Percentiles rank a stretch among this genome's conserved stretches.
These are phyloP conservation scores for Lycocerus yunnanus DNA, from an alignment of 2,888 invertebrate species.

Conservation along the genomic window DNA sequence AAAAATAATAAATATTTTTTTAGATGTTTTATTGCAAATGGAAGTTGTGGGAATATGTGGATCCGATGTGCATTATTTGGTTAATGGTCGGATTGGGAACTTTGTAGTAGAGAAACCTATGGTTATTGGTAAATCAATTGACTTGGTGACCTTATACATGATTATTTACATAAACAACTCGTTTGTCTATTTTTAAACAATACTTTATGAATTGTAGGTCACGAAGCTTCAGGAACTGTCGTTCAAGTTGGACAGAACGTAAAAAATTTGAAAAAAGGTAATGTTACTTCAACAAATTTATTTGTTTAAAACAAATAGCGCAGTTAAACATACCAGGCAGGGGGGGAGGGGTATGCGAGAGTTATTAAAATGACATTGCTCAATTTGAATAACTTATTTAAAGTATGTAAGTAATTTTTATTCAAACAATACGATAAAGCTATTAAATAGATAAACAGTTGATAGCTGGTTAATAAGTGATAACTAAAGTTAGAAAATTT, in stretches of 20 bases:
- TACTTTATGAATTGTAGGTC: slow-evolving; percentile 76
- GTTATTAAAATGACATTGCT: not conserved
- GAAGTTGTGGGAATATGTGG: slow-evolving; percentile 91
- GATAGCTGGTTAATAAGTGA: not conserved
- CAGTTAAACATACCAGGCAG: no score
- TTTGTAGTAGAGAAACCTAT: slow-evolving; percentile 83
- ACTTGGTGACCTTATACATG: no score
- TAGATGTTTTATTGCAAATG: slow-evolving; percentile 83
- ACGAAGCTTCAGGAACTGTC: slow-evolving; percentile 86
- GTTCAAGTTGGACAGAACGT: slow-evolving; percentile 75
- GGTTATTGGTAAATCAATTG: slow-evolving; percentile 69
- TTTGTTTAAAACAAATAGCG: no score
- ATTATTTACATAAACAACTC: not conserved
- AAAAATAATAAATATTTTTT: slow-evolving; percentile 21
- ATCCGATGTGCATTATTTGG: slow-evolving; percentile 88
- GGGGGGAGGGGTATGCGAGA: no score
- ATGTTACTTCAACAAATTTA: not conserved
- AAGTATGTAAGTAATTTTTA: not conserved
- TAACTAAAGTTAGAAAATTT: not conserved
- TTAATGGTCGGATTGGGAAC: slow-evolving; percentile 77
- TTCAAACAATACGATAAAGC: not conserved
- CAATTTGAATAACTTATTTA: not conserved
- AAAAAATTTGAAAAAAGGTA: slow-evolving; percentile 66
- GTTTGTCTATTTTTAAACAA: not conserved
- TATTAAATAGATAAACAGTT: not conserved